phyloP scores from a whole-genome alignment of 2,797 vertebrate genomes.

The Furcifer pardalis region DNA sequence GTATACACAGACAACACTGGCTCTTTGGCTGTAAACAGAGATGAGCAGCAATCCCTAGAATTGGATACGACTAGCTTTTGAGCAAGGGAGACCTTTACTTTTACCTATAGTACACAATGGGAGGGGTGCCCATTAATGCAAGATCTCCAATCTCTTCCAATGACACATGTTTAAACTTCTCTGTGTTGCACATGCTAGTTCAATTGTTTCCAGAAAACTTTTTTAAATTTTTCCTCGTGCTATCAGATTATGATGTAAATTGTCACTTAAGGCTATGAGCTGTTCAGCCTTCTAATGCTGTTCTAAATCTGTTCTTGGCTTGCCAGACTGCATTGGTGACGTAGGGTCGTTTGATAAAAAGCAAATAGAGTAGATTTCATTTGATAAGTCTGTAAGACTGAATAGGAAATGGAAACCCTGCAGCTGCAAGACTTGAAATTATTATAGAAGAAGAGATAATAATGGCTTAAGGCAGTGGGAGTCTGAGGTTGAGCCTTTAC shows the following conservation, averaged over 20 bases:
- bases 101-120: not conserved
- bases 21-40: too few species aligned
- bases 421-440: constrained; percentile 4
- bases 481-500: constrained; percentile 54
- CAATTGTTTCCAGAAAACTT: not conserved
- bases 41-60: too few species aligned
- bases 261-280: not conserved
- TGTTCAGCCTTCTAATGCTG: not conserved
- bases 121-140: not conserved
- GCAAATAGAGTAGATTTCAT: not conserved
- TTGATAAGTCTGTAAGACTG: constrained; percentile 20
- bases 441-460: constrained; percentile 2
- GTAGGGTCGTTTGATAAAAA: not conserved
- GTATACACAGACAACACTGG: too few species aligned
- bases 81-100: not conserved
- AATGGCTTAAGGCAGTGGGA: constrained; percentile 8
- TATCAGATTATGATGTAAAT: not conserved
- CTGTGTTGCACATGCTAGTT: not conserved
- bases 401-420: constrained; percentile 1
- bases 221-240: not conserved
- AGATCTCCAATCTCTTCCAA: not conserved
- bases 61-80: too few species aligned
- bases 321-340: not conserved
- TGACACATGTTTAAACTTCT: not conserved
- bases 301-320: constrained; percentile 10